Percentiles rank a stretch among this genome's conserved stretches.
Evolutionary conservation across 1,140 invertebrate species (phyloP).

Genomic region (Popillia japonica): DNA sequence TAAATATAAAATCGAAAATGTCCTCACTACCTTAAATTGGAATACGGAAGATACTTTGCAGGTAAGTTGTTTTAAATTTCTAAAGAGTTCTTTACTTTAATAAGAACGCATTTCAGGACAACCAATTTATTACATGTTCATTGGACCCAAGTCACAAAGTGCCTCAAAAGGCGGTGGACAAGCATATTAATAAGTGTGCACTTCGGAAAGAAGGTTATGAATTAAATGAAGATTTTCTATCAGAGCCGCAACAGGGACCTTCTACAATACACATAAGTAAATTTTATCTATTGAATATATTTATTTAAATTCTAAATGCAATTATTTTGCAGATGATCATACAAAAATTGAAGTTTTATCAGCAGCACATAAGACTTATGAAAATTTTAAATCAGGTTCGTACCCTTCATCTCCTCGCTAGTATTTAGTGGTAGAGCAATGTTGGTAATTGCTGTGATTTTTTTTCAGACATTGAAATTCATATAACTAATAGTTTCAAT

Average conservation of each 20-base stretch:
- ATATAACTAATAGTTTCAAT: constrained; percentile 25
- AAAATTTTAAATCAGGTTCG: constrained; percentile 49
- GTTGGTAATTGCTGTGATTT: constrained; percentile 38
- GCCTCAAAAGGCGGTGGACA: constrained; percentile 55
- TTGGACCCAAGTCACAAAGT: constrained; percentile 62
- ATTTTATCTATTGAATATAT: not conserved
- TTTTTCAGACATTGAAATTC: constrained; percentile 42
- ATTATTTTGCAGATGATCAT: constrained; percentile 59
- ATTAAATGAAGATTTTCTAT: constrained; percentile 60
- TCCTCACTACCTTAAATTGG: constrained; percentile 55
- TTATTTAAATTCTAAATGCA: not conserved
- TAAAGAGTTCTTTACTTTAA: constrained; percentile 4
- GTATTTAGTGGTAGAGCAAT: constrained; percentile 8
- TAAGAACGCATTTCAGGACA: constrained; percentile 43
- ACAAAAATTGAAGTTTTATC: constrained; percentile 61
- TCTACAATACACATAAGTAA: constrained; percentile 42
- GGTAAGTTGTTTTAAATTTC: constrained; percentile 43
- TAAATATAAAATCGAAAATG: constrained; percentile 52
- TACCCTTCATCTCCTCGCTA: constrained; percentile 27
- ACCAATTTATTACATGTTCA: constrained; percentile 58
- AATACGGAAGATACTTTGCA: constrained; percentile 42
- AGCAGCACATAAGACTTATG: constrained; percentile 53
- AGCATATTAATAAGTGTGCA: constrained; percentile 62
- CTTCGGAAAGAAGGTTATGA: constrained; percentile 64
- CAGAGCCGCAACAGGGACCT: constrained; percentile 55